Evolutionary conservation across 1,140 invertebrate genomes (phyloP).

Genomic region (Pogonomyrmex californicus): DNA sequence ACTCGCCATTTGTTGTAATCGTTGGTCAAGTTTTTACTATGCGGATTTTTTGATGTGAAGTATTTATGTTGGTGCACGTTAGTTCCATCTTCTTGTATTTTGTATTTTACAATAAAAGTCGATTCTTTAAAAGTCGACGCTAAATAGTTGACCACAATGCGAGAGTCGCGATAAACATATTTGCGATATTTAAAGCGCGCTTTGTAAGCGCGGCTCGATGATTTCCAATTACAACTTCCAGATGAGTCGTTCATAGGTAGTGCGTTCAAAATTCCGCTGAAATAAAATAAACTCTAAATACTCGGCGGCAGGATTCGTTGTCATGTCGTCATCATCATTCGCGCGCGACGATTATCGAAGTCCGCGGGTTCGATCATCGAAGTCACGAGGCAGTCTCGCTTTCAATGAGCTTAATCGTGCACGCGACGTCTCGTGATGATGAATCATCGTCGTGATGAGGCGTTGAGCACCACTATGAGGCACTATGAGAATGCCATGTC

Average conservation of each 20-base stretch:
- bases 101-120: constrained; percentile 21
- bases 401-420: constrained; percentile 72
- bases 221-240: not conserved
- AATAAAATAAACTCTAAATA: not conserved
- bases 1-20: not conserved
- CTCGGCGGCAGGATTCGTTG: not conserved
- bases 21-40: not conserved
- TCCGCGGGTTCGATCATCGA: constrained; percentile 22
- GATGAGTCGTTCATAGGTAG: not conserved
- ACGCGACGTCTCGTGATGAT: constrained; percentile 70
- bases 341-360: constrained; percentile 33
- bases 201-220: constrained; percentile 12
- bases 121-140: constrained; percentile 42
- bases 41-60: not conserved
- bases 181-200: not conserved
- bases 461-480: constrained; percentile 8
- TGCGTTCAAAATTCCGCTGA: not conserved
- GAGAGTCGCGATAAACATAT: not conserved
- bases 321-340: not conserved
- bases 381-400: constrained; percentile 62
- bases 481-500: not conserved
- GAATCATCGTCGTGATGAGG: constrained; percentile 60
- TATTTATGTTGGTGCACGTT: not conserved
- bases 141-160: constrained; percentile 35
- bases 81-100: not conserved